These are phyloP conservation scores for Mallateleia sp. DNA, from an alignment of 2,888 invertebrate genomes.

Conservation along the genomic window DNA sequence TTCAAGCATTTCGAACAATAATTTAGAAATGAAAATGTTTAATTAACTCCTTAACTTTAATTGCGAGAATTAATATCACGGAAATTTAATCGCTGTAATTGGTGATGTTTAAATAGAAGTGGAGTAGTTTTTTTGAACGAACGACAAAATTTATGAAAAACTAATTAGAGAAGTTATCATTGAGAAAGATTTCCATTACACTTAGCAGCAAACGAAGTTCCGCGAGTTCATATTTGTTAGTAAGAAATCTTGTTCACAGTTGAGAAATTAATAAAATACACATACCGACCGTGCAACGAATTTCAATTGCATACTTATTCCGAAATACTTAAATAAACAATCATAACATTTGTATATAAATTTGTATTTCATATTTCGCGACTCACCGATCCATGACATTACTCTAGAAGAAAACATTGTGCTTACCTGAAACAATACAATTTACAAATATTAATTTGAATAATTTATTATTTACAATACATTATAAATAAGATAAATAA, in stretches of 20 bases:
- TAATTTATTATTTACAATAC: not conserved
- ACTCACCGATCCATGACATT: conserved; percentile 2
- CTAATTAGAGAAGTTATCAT: conserved; percentile 58
- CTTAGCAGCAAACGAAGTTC: conserved; percentile 33
- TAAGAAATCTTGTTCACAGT: conserved; percentile 34
- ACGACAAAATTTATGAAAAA: conserved; percentile 41
- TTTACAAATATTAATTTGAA: not conserved
- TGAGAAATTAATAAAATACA: conserved; percentile 38
- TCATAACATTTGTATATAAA: conserved; percentile 17
- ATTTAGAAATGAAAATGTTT: conserved; percentile 13
- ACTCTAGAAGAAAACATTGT: conserved; percentile 7
- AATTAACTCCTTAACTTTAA: conserved; percentile 32
- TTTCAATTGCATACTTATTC: conserved; percentile 9
- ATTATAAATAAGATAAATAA: not conserved
- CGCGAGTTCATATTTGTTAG: conserved; percentile 41
- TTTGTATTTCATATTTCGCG: not conserved
- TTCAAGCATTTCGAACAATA: not conserved
- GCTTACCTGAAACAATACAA: conserved; percentile 49
- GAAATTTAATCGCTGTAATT: conserved; percentile 30
- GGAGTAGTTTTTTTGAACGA: conserved; percentile 18
- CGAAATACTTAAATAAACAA: not conserved
- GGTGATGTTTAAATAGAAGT: conserved; percentile 12
- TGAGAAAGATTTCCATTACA: conserved; percentile 38
- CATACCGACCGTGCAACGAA: conserved; percentile 18
- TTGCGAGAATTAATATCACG: conserved; percentile 16